Evolutionary conservation across 2,797 vertebrate species (phyloP), one percentile per base, ranked within the genome.

Genomic region (Oreonectes daqikongensis): DNA sequence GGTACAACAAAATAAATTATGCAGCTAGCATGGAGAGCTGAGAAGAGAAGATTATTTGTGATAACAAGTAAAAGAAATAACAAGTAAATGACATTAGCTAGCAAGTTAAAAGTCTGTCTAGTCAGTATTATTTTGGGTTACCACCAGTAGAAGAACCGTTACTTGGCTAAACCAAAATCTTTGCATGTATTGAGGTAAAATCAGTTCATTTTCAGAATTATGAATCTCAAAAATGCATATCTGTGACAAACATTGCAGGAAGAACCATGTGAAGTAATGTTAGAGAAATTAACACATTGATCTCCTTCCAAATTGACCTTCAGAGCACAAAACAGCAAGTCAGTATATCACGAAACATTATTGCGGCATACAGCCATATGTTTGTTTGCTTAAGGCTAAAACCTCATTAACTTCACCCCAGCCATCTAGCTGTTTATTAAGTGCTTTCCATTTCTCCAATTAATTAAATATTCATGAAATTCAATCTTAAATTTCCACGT

Each of bases 401-500:
- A 52, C 12, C 52, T 26, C 46, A 50, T 35, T 48, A 61, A 63
- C 40, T 35, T 9, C 48, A 50, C 17, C 3, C 22, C 22, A 57
- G 40, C 17, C 0, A 35, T 38, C 18, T 42, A 57, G 10, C 20
- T 52, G 15, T 75, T 66, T 53, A 60, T 53, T 28, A 55, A 40
- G 20, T 44, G 75, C 40, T 20, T 22, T 52, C 48, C 55, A 55
- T 64, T 40, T 74, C 38, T 1, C 14, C 26, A 55, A 55, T 26
- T 59, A 28, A 59, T 26, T 30, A 28, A 59, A 30, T 59, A 28
- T 28, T 59, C 14, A 59, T 30, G 55, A 52, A 17, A 18, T 48
- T 52, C 42, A 61, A 73, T 35, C 32, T 14, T 20, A 11, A 44
- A 38, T 66, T 67, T 65, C 12, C 69, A 48, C 59, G 20, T 30